Conservation (phyloP, 2,113 vertebrate species). For the Dicaeum eximium region DNA sequence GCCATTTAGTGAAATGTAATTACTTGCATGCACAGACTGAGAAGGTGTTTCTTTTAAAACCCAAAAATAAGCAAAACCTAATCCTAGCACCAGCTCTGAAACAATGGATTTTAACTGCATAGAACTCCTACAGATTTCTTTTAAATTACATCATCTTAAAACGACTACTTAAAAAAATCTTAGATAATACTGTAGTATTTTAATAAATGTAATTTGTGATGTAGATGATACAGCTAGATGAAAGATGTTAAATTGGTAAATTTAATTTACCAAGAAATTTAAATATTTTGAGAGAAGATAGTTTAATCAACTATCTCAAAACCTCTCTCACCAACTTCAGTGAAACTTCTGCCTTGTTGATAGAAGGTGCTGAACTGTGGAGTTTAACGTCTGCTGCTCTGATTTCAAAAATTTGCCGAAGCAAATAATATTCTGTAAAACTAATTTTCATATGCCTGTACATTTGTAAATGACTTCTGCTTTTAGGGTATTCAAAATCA, state of each 20-base stretch:
- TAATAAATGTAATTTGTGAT: neutral
- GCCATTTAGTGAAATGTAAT: neutral
- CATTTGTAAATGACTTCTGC: neutral
- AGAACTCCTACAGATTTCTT: neutral
- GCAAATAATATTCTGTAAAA: neutral
- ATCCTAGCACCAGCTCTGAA: neutral
- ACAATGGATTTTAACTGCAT: neutral
- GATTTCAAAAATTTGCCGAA: neutral
- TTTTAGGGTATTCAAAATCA: neutral
- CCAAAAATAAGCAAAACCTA: neutral
- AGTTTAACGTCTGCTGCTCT: neutral
- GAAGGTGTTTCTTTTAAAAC: neutral
- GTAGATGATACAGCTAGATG: neutral
- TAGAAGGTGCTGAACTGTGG: neutral
- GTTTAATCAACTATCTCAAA: neutral
- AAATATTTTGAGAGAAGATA: neutral
- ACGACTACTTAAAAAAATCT: neutral
- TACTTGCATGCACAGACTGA: neutral
- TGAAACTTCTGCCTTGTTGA: neutral
- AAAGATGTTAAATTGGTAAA: neutral
- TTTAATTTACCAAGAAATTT: neutral
- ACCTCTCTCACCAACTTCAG: neutral
- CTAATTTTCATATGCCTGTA: neutral
- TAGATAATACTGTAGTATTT: neutral
- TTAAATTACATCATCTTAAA: neutral